Percentiles rank a stretch among this genome's conserved stretches.
These are phyloP conservation scores for Propithecus deckenii DNA, from an alignment of 2,797 vertebrate species.

Conservation along the genomic window DNA sequence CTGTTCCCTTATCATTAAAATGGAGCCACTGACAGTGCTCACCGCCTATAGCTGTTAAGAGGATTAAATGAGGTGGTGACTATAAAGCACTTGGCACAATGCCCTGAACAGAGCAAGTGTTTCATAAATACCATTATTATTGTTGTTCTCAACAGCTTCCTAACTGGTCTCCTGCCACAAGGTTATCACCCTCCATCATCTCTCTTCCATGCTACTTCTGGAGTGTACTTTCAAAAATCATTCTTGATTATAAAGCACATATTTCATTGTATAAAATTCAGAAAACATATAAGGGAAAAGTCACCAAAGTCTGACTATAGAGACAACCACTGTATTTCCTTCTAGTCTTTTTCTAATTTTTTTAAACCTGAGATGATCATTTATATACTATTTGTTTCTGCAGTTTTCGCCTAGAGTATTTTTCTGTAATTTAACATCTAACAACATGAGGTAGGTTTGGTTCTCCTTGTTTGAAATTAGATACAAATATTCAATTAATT, in stretches of 20 bases:
- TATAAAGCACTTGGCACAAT: not conserved
- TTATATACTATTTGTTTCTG: not conserved
- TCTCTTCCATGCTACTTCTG: not conserved
- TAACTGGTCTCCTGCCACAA: not conserved
- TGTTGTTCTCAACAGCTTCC: not conserved
- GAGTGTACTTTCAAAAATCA: not conserved
- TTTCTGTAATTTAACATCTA: not conserved
- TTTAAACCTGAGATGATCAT: not conserved
- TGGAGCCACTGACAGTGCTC: not conserved
- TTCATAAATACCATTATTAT: not conserved
- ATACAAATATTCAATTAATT: not conserved
- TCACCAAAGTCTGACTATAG: not conserved
- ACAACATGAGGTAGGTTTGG: not conserved
- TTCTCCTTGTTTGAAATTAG: not conserved
- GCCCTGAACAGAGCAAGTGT: not conserved
- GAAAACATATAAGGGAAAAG: not conserved
- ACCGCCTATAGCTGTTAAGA: not conserved
- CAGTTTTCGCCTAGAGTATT: not conserved
- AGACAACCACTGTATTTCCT: not conserved
- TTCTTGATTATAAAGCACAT: not conserved
- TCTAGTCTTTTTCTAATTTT: not conserved
- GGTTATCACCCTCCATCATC: not conserved
- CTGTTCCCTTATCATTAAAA: not conserved
- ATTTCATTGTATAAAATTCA: slow-evolving; percentile 1
- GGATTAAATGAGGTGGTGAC: not conserved